Evolutionary conservation across 2,888 invertebrate genomes (phyloP).

Genomic region (Himalopsyche japonica): DNA sequence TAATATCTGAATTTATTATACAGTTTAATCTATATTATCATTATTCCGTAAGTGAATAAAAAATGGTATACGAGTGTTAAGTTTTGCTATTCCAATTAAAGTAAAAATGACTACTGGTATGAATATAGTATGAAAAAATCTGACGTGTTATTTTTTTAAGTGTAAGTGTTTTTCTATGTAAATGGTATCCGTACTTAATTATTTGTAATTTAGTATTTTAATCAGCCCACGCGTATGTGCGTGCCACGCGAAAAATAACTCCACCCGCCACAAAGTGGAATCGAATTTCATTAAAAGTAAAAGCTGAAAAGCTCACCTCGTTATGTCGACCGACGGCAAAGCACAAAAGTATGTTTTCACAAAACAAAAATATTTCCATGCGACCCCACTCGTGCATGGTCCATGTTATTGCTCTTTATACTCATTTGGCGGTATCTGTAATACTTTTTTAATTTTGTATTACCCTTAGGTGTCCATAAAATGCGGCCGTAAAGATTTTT

Average conservation of each 20-base stretch:
- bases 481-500: slow-evolving; percentile 38
- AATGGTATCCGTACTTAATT: background rate
- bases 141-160: background rate
- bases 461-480: slow-evolving; percentile 41
- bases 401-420: slow-evolving; percentile 36
- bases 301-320: slow-evolving; percentile 22
- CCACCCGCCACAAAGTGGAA: slow-evolving; percentile 19
- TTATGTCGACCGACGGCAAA: slow-evolving; percentile 27
- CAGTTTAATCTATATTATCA: no score
- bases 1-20: no score
- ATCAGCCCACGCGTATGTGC: background rate
- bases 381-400: background rate
- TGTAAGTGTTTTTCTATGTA: background rate
- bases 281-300: slow-evolving; percentile 30
- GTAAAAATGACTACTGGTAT: no score
- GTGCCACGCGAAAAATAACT: background rate
- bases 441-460: slow-evolving; percentile 41
- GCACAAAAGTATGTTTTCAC: slow-evolving; percentile 15
- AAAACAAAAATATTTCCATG: slow-evolving; percentile 11
- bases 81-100: no score
- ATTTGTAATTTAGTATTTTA: background rate
- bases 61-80: no score
- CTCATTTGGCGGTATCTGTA: slow-evolving; percentile 40
- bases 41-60: no score
- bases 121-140: no score